Conservation (phyloP, 2,888 invertebrate species). For the Isoperla grammatica region DNA sequence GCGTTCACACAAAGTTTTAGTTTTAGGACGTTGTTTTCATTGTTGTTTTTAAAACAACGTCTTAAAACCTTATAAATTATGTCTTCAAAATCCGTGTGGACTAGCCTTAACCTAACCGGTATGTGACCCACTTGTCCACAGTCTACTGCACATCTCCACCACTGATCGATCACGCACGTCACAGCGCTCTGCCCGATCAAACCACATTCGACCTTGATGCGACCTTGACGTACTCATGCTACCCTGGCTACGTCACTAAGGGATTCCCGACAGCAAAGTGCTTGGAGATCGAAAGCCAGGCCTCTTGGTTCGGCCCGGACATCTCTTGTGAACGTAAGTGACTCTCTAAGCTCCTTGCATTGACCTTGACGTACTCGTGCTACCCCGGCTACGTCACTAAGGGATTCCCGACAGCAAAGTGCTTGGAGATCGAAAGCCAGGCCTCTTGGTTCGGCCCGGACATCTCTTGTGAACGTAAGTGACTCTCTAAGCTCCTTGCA, state of each 20-base stretch:
- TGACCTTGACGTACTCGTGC: constrained; percentile 71
- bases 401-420: constrained; percentile 89
- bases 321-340: constrained; percentile 89
- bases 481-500: neutral
- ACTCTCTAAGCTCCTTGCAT: neutral
- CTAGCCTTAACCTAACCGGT: too few relatives aligned
- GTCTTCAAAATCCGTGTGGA: too few relatives aligned
- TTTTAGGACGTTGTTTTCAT: too few relatives aligned
- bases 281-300: constrained; percentile 78
- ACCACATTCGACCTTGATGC: constrained; percentile 85
- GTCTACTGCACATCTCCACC: constrained; percentile 80
- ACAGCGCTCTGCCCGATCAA: constrained; percentile 84
- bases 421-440: constrained; percentile 78
- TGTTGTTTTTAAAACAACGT: too few relatives aligned
- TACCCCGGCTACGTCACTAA: constrained; percentile 89
- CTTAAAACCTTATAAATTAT: too few relatives aligned
- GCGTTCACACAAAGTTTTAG: too few relatives aligned
- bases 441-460: constrained; percentile 98
- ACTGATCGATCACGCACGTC: constrained; percentile 75
- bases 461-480: constrained; percentile 89
- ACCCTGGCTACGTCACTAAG: constrained; percentile 87
- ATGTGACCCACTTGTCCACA: too few relatives aligned
- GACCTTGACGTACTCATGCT: constrained; percentile 88
- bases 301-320: constrained; percentile 96
- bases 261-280: constrained; percentile 93